Evolutionary conservation across 2,888 invertebrate species (phyloP).

Genomic region (Aphrophora alni): DNA sequence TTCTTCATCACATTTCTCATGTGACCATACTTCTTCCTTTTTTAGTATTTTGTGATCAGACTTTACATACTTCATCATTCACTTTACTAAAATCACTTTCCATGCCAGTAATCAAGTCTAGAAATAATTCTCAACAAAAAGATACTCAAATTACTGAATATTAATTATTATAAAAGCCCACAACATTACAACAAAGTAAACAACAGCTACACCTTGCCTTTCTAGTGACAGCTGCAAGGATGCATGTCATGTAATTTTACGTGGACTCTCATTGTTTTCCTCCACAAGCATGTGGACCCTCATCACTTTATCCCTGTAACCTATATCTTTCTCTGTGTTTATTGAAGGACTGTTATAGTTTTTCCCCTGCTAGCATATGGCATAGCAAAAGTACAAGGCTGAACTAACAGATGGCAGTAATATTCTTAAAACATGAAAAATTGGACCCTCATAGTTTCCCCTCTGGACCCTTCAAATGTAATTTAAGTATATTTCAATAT

Average conservation of each 20-base stretch:
- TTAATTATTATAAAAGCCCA: background rate
- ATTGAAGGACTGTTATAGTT: background rate
- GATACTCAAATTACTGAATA: background rate
- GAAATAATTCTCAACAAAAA: background rate
- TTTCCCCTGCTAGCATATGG: background rate
- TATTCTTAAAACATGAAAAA: background rate
- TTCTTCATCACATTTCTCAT: background rate
- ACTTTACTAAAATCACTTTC: background rate
- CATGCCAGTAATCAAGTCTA: background rate
- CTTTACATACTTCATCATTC: background rate
- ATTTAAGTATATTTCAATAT: too few species aligned
- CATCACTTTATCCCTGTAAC: background rate
- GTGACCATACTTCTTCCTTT: background rate
- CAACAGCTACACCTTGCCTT: background rate
- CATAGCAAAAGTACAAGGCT: background rate
- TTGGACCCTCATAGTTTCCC: too few species aligned
- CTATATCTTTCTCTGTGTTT: background rate
- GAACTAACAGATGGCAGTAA: background rate
- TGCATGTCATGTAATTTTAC: background rate
- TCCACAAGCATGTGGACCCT: background rate
- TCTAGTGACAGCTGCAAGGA: background rate
- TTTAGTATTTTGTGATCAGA: background rate
- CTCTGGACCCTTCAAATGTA: too few species aligned
- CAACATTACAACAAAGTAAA: background rate
- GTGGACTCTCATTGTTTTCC: background rate